Evolutionary conservation across 2,888 invertebrate species (phyloP), one percentile per base, ranked within the genome.

Genomic region (Zelleria hepariella): DNA sequence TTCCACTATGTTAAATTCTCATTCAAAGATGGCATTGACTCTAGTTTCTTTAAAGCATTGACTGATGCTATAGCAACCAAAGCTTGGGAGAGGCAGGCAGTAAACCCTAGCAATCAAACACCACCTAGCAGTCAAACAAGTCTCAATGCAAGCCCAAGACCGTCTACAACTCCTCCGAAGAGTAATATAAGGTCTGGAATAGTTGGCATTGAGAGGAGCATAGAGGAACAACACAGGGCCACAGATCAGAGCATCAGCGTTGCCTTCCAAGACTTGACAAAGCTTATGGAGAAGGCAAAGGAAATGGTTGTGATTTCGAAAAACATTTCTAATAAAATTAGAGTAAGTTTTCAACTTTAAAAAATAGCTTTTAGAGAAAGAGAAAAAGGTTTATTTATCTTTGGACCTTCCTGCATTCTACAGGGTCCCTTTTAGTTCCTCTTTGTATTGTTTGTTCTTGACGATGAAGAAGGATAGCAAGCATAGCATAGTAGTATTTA

Each of bases 231-330:
- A 74, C 96, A 97, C 57, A 94, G 95, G 78, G 95, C 94, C 51
- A 97, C 98, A 0, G 96, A 98, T 84, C 93, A 95, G 72, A 97
- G 95, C 73, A 99, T 99, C 68, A 93, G 92, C 18, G 90, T 94
- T 66, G 99, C 99, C 1, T 99, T 99, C 85, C 95, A 98, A 83
- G 99, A 99, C 85, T 91, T 99, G 59, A 95, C 91, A 71, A 96
- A 96, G 70, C 90, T 99, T 2, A 99, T 99, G 96, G 93, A 92
- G 59, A 96, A 96, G 92, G 99, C 99, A 0, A 96, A 98, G 78
- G 98, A 99, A 67, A 99, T 99, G 99, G 99, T 99, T 52, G 85
- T 90, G 0, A 87, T 99, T 65, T 96, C 98, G 0, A 96, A 96
- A 77, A 94, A 91, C 66, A 98, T 99, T 70, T 96, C 98, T 26